Conservation (phyloP, 2,113 vertebrate species). For the Scophthalmus maximus region DNA sequence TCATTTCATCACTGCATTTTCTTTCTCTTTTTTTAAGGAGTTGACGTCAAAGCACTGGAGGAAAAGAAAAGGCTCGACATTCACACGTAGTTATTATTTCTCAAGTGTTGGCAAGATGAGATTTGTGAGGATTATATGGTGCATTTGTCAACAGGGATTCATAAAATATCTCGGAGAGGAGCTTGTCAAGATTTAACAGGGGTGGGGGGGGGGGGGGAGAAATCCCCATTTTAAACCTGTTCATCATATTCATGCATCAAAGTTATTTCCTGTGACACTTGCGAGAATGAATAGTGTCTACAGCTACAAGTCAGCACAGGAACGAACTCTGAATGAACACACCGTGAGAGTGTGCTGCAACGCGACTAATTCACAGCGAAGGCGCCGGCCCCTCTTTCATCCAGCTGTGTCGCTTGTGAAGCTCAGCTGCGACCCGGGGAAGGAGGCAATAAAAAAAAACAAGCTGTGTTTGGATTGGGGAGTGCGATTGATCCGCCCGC, state of each 20-base stretch:
- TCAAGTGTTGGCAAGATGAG: neutral
- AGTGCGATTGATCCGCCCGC: conserved; percentile 1
- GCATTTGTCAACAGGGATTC: conserved; percentile 36
- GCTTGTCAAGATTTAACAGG: too few species aligned
- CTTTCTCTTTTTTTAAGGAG: too few species aligned
- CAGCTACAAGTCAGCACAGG: neutral
- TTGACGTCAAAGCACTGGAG: too few species aligned
- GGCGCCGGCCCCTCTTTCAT: neutral
- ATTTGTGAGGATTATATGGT: neutral
- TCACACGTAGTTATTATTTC: neutral
- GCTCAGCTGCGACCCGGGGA: neutral
- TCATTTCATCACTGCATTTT: too few species aligned
- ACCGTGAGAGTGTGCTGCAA: too few species aligned
- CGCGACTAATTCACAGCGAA: neutral
- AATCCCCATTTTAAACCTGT: neutral
- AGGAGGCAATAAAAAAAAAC: neutral
- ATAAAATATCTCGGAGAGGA: conserved; percentile 17
- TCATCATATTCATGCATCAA: neutral
- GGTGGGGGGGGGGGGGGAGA: too few species aligned
- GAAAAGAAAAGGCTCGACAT: too few species aligned
- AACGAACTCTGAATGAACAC: too few species aligned
- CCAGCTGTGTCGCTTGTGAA: neutral
- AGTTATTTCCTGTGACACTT: neutral
- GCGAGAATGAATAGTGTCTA: neutral
- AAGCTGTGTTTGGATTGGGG: neutral